Conservation (phyloP, 2,797 vertebrate species). For the Tolypeutes matacus region DNA sequence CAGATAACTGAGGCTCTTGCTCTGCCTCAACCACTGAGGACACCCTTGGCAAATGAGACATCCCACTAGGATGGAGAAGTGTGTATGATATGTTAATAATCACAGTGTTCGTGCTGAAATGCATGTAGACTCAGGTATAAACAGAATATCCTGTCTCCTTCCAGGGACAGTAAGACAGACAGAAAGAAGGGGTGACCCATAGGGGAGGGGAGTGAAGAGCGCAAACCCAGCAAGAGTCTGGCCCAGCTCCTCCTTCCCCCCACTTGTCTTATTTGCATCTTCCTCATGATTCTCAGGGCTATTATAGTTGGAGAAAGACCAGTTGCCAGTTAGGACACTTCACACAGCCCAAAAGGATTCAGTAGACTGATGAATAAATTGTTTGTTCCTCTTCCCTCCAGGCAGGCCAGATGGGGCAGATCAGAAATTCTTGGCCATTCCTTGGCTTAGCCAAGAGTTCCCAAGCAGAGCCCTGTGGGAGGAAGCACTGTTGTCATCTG, state of each 20-base stretch:
- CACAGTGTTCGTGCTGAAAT: background rate
- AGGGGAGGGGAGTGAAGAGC: background rate
- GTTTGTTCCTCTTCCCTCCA: background rate
- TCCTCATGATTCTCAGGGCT: background rate
- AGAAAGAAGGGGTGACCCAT: background rate
- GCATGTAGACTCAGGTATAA: background rate
- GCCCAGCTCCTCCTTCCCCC: too few species aligned
- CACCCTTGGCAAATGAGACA: background rate
- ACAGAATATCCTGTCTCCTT: background rate
- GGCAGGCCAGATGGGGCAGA: background rate
- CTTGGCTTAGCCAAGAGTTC: background rate
- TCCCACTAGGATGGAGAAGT: background rate
- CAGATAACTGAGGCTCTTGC: background rate
- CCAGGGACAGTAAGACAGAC: background rate
- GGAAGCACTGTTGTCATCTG: background rate
- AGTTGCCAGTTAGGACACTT: background rate
- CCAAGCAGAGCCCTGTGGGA: background rate
- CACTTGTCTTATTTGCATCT: background rate
- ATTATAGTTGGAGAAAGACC: too few species aligned
- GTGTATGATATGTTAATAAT: background rate
- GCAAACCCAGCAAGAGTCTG: background rate
- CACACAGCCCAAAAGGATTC: background rate
- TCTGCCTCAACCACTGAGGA: background rate
- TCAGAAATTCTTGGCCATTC: background rate
- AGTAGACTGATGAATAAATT: background rate